These are phyloP conservation scores for Actenoides lindsayi DNA, from an alignment of 2,113 vertebrate genomes.

Conservation along the genomic window DNA sequence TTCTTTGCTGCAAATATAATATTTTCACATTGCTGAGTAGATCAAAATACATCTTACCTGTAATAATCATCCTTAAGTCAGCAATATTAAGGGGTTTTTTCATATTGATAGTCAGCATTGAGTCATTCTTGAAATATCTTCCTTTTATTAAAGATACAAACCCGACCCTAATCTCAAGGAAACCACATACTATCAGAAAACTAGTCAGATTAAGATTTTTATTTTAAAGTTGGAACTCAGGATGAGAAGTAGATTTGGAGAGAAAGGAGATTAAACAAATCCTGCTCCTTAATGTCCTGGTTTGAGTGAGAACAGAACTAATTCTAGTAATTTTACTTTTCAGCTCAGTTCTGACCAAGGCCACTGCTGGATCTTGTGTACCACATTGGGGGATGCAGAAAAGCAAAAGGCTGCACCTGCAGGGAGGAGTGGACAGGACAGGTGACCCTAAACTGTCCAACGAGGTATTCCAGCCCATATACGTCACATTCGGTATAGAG, in stretches of 20 bases:
- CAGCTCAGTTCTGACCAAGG: no score
- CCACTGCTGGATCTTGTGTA: no score
- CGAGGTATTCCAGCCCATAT: no score
- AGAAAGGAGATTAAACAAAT: constrained; percentile 72
- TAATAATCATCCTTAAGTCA: constrained; percentile 4
- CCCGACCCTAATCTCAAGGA: neutral
- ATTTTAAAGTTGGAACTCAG: constrained; percentile 24
- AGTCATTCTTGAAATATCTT: neutral
- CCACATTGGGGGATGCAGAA: no score
- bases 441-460: no score
- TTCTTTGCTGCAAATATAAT: neutral
- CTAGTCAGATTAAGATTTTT: constrained; percentile 52
- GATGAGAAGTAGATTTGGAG: constrained; percentile 53
- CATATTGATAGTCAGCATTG: neutral
- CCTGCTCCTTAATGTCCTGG: neutral
- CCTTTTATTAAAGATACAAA: neutral
- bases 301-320: no score
- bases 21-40: neutral
- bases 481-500: no score
- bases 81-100: constrained; percentile 15
- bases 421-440: no score
- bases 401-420: no score
- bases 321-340: no score
- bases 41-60: neutral
- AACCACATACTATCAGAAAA: constrained; percentile 12